Evolutionary conservation across 2,797 vertebrate species (phyloP).

Genomic region (Sebastes kiyomatsui): DNA sequence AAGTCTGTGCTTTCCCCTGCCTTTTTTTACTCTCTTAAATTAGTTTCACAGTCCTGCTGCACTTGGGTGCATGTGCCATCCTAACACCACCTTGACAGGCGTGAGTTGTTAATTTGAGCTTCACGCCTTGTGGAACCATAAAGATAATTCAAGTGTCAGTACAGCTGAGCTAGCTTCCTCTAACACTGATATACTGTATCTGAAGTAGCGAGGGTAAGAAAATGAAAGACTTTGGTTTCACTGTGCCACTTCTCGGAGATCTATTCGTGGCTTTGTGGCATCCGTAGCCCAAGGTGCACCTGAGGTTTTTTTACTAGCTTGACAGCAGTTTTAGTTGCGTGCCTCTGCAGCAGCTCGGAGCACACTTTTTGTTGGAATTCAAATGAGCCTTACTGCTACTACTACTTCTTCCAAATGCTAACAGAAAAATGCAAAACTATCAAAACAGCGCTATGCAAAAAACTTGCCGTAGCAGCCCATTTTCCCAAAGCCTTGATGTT

Average conservation of each 20-base stretch:
- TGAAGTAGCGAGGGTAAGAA: background rate
- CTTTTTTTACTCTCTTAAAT: conserved; percentile 9
- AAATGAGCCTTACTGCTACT: background rate
- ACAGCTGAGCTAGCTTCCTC: conserved; percentile 10
- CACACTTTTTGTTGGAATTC: background rate
- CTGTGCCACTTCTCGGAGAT: background rate
- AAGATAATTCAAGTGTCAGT: conserved; percentile 22
- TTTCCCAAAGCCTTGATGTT: background rate
- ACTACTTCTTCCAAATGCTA: background rate
- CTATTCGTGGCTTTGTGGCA: background rate
- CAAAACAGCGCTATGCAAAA: background rate
- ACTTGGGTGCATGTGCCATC: background rate
- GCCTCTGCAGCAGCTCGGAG: background rate
- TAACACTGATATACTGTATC: background rate
- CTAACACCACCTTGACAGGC: background rate
- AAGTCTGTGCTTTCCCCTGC: conserved; percentile 76
- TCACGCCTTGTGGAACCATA: conserved; percentile 11
- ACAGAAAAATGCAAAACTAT: background rate
- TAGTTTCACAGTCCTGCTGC: conserved; percentile 11
- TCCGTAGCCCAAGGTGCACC: background rate
- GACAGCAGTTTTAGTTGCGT: background rate
- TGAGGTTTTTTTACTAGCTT: background rate
- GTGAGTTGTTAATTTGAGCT: conserved; percentile 10
- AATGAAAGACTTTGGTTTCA: conserved; percentile 9
- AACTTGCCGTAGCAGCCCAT: no score